Conservation (phyloP, 2,113 vertebrate genomes). For the Amphilophus citrinellus region DNA sequence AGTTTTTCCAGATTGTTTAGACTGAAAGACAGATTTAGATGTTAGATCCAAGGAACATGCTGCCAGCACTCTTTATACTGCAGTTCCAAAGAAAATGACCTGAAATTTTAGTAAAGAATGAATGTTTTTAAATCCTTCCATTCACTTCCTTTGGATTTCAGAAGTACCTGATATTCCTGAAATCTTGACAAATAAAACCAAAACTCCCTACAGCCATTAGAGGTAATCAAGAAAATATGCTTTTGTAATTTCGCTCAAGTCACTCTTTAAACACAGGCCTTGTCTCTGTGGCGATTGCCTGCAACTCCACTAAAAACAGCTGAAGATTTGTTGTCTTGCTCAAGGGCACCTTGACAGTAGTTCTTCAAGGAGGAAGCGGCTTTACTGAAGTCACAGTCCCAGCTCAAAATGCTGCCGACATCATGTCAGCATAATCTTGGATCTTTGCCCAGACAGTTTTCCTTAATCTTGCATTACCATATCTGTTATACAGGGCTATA, state of each 20-base stretch:
- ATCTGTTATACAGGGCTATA: slow-evolving; percentile 31
- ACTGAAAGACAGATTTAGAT: background rate
- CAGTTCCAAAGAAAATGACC: background rate
- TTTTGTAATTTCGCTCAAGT: slow-evolving; percentile 10
- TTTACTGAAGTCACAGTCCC: slow-evolving; percentile 41
- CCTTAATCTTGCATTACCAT: slow-evolving; percentile 64
- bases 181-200: background rate
- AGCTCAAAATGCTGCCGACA: slow-evolving; percentile 47
- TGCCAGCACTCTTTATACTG: background rate
- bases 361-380: slow-evolving; percentile 40
- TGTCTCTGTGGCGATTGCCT: background rate
- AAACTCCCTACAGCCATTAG: background rate
- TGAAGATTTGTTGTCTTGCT: slow-evolving; percentile 17
- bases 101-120: background rate
- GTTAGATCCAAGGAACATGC: background rate
- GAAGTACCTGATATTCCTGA: background rate
- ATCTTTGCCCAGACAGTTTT: slow-evolving; percentile 53
- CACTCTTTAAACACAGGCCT: slow-evolving; percentile 1
- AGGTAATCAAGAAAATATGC: background rate
- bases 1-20: background rate
- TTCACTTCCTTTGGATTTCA: background rate
- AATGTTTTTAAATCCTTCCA: background rate
- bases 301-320: background rate
- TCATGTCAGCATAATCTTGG: slow-evolving; percentile 54
- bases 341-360: slow-evolving; percentile 50